Conservation (phyloP, 1,140 invertebrate genomes). For the Drosophila mojavensis region DNA sequence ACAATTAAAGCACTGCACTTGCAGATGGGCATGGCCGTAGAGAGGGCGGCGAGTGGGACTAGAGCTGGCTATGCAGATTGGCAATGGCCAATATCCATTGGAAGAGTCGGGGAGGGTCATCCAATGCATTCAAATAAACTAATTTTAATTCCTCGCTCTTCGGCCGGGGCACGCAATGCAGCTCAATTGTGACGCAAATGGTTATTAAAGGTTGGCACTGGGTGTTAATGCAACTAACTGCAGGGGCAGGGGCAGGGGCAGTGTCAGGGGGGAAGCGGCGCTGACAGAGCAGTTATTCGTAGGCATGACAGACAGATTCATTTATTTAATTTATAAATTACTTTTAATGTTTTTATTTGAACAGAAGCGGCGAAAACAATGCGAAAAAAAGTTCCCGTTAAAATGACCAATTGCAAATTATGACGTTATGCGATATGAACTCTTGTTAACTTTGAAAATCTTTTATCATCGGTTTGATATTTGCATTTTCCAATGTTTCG, state of each 20-base stretch:
- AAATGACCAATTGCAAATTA: slow-evolving; percentile 55
- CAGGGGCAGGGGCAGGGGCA: not conserved
- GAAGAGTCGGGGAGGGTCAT: not conserved
- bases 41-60: too few relatives aligned
- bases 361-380: not conserved
- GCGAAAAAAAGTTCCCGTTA: slow-evolving; percentile 4
- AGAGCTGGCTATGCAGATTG: slow-evolving; percentile 32
- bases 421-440: slow-evolving; percentile 51
- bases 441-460: slow-evolving; percentile 32
- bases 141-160: slow-evolving; percentile 76
- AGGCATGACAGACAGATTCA: slow-evolving; percentile 30
- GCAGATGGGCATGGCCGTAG: not conserved
- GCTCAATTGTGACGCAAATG: slow-evolving; percentile 71
- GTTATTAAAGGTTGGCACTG: slow-evolving; percentile 30
- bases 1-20: slow-evolving; percentile 37
- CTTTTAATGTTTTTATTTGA: slow-evolving; percentile 23
- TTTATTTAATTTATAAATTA: slow-evolving; percentile 51
- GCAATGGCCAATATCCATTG: slow-evolving; percentile 52
- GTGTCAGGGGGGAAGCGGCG: too few relatives aligned
- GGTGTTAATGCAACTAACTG: slow-evolving; percentile 1
- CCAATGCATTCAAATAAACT: slow-evolving; percentile 70
- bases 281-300: slow-evolving; percentile 11
- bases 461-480: slow-evolving; percentile 2
- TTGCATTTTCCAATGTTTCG: slow-evolving; percentile 2
- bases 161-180: slow-evolving; percentile 66